These are phyloP conservation scores for Rhizoglyphus robini DNA, from an alignment of 1,140 invertebrate species.

Conservation along the genomic window DNA sequence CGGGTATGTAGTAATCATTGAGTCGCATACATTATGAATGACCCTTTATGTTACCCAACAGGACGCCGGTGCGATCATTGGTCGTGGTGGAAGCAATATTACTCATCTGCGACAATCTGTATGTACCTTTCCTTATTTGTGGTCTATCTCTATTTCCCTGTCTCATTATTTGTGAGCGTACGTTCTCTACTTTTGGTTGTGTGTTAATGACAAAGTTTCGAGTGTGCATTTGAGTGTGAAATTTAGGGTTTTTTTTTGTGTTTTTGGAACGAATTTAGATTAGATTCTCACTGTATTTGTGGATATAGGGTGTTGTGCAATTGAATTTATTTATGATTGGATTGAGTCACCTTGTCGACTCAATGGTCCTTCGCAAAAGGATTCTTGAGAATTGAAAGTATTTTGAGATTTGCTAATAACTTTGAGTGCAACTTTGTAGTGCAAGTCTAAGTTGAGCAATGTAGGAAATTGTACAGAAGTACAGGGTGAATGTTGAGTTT, in stretches of 20 bases:
- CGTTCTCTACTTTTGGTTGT: not conserved
- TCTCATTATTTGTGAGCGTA: slow-evolving; percentile 2
- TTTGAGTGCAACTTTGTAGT: too few relatives aligned
- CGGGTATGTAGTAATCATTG: slow-evolving; percentile 28
- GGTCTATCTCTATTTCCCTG: not conserved
- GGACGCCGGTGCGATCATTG: slow-evolving; percentile 85
- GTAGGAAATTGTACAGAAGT: too few relatives aligned
- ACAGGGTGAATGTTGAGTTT: too few relatives aligned
- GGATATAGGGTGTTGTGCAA: too few relatives aligned
- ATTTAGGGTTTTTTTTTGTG: not conserved
- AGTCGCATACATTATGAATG: not conserved
- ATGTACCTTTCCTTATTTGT: not conserved
- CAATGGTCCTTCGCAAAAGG: too few relatives aligned
- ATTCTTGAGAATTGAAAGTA: too few relatives aligned
- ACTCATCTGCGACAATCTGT: slow-evolving; percentile 57
- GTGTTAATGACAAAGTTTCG: not conserved
- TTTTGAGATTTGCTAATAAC: too few relatives aligned
- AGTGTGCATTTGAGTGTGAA: not conserved
- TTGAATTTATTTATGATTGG: too few relatives aligned
- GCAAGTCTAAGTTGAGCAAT: too few relatives aligned
- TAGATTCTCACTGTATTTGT: too few relatives aligned
- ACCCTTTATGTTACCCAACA: not conserved
- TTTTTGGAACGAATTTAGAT: too few relatives aligned
- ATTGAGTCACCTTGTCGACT: too few relatives aligned
- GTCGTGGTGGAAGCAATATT: slow-evolving; percentile 87